Conservation (phyloP, 2,888 invertebrate genomes). For the Chymomyza caudatula region DNA sequence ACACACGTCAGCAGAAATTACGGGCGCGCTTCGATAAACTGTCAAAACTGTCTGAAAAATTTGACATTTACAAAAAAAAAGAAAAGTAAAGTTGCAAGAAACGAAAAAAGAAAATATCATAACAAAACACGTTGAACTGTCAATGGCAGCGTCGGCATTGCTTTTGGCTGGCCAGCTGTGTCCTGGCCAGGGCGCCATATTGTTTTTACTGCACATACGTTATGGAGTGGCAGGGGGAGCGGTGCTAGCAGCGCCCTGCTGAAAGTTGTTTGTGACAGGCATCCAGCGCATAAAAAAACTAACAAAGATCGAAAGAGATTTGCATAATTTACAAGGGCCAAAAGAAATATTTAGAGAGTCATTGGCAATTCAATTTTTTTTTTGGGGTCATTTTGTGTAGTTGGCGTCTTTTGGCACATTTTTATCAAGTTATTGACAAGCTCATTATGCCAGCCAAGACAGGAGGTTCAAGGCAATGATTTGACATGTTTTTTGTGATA, state of each 20-base stretch:
- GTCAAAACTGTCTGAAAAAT: slow-evolving; percentile 71
- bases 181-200: slow-evolving; percentile 56
- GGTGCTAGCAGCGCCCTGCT: not conserved
- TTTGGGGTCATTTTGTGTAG: slow-evolving; percentile 54
- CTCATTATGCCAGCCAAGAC: slow-evolving; percentile 42
- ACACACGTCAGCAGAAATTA: slow-evolving; percentile 69
- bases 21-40: slow-evolving; percentile 68
- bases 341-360: not conserved
- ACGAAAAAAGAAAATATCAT: slow-evolving; percentile 18
- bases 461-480: not conserved
- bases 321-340: slow-evolving; percentile 52
- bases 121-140: slow-evolving; percentile 62
- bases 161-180: slow-evolving; percentile 16
- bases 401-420: slow-evolving; percentile 24
- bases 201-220: slow-evolving; percentile 53
- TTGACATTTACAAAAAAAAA: slow-evolving; percentile 61
- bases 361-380: slow-evolving; percentile 55
- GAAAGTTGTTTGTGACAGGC: slow-evolving; percentile 61
- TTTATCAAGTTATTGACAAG: slow-evolving; percentile 66
- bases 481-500: not conserved
- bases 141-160: slow-evolving; percentile 47
- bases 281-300: slow-evolving; percentile 19
- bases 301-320: slow-evolving; percentile 42
- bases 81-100: slow-evolving; percentile 13
- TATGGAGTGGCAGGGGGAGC: not conserved